Base-by-base conservation (phyloP, 2,797 vertebrate genomes). In the Centroberyx gerrardi region DNA sequence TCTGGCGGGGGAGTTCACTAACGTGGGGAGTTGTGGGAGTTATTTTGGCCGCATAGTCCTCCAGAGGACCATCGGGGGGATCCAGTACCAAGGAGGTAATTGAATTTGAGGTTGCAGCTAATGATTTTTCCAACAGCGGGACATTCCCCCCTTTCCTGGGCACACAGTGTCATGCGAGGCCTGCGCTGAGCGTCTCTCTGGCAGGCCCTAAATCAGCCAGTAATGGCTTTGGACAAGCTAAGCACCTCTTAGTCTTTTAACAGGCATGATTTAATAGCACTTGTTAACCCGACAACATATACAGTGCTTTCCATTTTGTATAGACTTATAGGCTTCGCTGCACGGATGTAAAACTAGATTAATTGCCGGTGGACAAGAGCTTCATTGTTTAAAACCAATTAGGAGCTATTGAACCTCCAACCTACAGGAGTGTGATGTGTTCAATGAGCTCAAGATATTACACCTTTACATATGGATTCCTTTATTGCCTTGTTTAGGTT, bases 61-160 rank as follows among this genome's bases (percentile, higher is more conserved):
- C 74, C 65, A 60, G 68, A 78, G 81, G 75, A 75, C 60, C 84
- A 83, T 83, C 81, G 69, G 55, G 76, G 81, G 88, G 83, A 86
- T 86, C 69, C 56, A 78, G 70, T 72, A 72, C 67, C 56, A 42
- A 73, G 68, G 68, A 83, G 76, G 77, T 91, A 88, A 93, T 90
- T 88, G 78, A 90, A 93, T 90, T 84, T 85, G 72, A 86, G 83
- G 71, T 87, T 88, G 74, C 62, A 74, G 74, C 72, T 86, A 89
- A 89, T 87, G 74, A 86, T 86, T 91, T 90, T 81, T 83, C 74
- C 76, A 87, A 81, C 76, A 68, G 81, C 44, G 17, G 62, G 67
- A 68, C 27, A 14, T 38, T 66, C 18, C 58, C 61, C 31, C 9
- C 69, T 80, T 67, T 76, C 66, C 52, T 61, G 58, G 58, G 73